phyloP scores from a whole-genome alignment of 1,140 invertebrate species.

The Drosophila virilis region DNA sequence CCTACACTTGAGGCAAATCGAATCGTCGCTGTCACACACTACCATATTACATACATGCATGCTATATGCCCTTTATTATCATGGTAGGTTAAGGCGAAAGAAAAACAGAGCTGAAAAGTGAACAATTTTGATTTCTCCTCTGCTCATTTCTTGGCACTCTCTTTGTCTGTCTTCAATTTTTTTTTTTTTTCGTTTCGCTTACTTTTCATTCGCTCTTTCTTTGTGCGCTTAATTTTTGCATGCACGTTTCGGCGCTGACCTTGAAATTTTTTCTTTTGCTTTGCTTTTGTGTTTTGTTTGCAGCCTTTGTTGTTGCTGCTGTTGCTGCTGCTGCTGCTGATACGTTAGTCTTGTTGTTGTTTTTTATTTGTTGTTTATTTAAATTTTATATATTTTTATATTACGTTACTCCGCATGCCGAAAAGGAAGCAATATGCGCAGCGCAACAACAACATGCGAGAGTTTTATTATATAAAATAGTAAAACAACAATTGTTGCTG shows the following conservation, averaged over 20 bases:
- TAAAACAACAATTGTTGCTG: slow-evolving; percentile 28
- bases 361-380: slow-evolving; percentile 33
- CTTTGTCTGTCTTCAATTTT: slow-evolving; percentile 38
- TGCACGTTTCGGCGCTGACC: slow-evolving; percentile 81
- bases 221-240: slow-evolving; percentile 79
- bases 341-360: slow-evolving; percentile 58
- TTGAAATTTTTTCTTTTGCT: slow-evolving; percentile 78
- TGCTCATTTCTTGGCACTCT: slow-evolving; percentile 64
- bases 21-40: no score
- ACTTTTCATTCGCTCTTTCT: slow-evolving; percentile 56
- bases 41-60: no score
- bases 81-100: no score
- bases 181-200: slow-evolving; percentile 29
- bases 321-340: slow-evolving; percentile 43
- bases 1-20: no score
- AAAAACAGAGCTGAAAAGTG: background rate
- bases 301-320: slow-evolving; percentile 38
- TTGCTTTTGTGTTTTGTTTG: slow-evolving; percentile 60
- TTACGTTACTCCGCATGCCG: slow-evolving; percentile 62
- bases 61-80: no score
- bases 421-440: slow-evolving; percentile 74
- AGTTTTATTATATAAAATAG: slow-evolving; percentile 53
- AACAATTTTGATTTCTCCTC: slow-evolving; percentile 30
- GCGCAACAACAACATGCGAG: slow-evolving; percentile 40
- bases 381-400: slow-evolving; percentile 59